Conservation (phyloP, 2,113 vertebrate genomes). For the Brachyistius frenatus region DNA sequence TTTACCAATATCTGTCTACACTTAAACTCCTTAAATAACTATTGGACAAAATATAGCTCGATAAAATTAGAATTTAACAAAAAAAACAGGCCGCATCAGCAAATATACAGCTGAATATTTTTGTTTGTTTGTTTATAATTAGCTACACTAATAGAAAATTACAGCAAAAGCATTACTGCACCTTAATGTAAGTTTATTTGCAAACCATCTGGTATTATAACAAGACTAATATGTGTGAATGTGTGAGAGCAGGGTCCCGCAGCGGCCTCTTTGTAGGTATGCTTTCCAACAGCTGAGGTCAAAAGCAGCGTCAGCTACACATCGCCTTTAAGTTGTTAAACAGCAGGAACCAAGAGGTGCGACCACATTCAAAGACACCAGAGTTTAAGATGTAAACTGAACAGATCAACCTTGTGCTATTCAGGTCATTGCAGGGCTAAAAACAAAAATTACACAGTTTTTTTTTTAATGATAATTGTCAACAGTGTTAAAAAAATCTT, state of each 20-base stretch:
- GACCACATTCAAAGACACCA: background rate
- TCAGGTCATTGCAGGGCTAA: background rate
- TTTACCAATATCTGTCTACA: too few relatives aligned
- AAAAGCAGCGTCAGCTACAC: background rate
- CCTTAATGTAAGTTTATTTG: too few relatives aligned
- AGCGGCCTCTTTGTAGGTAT: background rate
- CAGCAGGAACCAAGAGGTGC: background rate
- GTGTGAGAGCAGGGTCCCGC: background rate
- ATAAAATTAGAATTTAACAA: too few relatives aligned
- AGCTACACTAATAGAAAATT: background rate
- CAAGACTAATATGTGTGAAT: background rate
- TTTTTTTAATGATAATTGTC: too few relatives aligned
- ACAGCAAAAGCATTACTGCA: background rate
- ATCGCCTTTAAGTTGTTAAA: background rate
- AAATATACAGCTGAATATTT: too few relatives aligned
- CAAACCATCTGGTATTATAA: background rate
- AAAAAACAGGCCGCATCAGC: too few relatives aligned
- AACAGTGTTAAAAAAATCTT: too few relatives aligned
- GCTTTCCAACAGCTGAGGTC: constrained; percentile 58
- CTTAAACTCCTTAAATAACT: too few relatives aligned
- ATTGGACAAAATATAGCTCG: too few relatives aligned
- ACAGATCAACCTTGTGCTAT: background rate
- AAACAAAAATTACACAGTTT: too few relatives aligned
- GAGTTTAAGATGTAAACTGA: background rate
- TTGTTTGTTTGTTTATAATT: too few relatives aligned